phyloP scores from a whole-genome alignment of 2,888 invertebrate species.

The Orthosia cruda region DNA sequence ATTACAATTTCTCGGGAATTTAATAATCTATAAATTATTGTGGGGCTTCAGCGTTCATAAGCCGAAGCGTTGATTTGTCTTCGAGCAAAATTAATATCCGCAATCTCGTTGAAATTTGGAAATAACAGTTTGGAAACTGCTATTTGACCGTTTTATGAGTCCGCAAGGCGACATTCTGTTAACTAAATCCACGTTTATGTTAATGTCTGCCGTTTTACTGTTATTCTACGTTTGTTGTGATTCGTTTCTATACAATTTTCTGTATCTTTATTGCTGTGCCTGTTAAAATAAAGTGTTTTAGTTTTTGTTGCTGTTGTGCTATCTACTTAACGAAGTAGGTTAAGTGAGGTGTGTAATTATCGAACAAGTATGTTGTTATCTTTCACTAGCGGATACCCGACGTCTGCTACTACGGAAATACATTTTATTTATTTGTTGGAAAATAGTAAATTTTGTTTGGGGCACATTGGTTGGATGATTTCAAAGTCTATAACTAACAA shows the following conservation, averaged over 20 bases:
- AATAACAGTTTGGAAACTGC: slow-evolving; percentile 44
- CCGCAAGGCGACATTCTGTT: slow-evolving; percentile 35
- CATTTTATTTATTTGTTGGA: no score
- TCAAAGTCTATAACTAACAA: no score
- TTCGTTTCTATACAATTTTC: neutral
- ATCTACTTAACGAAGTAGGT: neutral
- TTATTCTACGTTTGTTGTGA: slow-evolving; percentile 28
- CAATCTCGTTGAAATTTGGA: slow-evolving; percentile 52
- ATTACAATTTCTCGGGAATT: slow-evolving; percentile 26
- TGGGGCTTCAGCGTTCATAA: slow-evolving; percentile 31
- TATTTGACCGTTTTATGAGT: slow-evolving; percentile 57
- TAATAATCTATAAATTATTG: slow-evolving; percentile 58
- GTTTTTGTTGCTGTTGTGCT: neutral
- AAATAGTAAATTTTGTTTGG: no score
- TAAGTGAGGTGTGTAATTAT: no score
- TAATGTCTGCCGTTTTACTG: slow-evolving; percentile 46
- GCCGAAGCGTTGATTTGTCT: slow-evolving; percentile 55
- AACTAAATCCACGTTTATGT: slow-evolving; percentile 44
- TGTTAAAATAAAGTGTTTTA: slow-evolving; percentile 1
- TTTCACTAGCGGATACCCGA: no score
- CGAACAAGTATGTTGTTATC: no score
- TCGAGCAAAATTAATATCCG: slow-evolving; percentile 51
- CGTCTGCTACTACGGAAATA: no score
- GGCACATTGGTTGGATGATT: no score
- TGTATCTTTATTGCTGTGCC: neutral